A percentile compares a stretch with the other conserved stretches of the same genome.
phyloP scores from a whole-genome alignment of 2,888 invertebrate genomes.

The Nomada goodeniana region DNA sequence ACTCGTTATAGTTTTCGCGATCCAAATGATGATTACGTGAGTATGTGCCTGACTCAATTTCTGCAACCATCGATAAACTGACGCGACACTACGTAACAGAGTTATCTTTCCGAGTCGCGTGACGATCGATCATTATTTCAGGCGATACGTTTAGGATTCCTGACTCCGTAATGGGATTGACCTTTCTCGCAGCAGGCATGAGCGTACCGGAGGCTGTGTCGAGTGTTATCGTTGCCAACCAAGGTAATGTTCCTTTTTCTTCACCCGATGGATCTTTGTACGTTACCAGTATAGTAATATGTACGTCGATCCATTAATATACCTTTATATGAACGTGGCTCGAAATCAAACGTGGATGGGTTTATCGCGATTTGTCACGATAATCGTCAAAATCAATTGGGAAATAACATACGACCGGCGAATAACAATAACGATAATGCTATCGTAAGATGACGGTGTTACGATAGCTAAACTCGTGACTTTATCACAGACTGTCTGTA shows the following conservation, averaged over 20 bases:
- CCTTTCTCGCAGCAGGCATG: constrained; percentile 93
- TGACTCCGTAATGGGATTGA: constrained; percentile 94
- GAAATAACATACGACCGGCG: not conserved
- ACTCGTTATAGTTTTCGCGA: no score
- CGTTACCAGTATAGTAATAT: not conserved
- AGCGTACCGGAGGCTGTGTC: constrained; percentile 95
- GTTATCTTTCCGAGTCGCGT: constrained; percentile 10
- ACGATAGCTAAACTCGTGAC: constrained; percentile 16
- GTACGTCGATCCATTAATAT: not conserved
- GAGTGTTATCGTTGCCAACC: constrained; percentile 92
- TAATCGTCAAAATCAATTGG: constrained; percentile 1
- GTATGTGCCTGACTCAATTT: no score
- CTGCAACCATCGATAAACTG: no score
- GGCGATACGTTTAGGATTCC: constrained; percentile 92
- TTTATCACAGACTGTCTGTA: not conserved
- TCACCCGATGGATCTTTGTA: not conserved
- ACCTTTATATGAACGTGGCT: not conserved
- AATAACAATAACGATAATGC: constrained; percentile 37
- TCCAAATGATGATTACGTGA: no score
- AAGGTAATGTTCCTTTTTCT: constrained; percentile 86
- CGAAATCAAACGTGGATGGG: no score
- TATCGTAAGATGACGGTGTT: constrained; percentile 14
- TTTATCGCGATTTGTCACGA: not conserved
- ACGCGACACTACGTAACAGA: not conserved
- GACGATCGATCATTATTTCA: constrained; percentile 75